Percentiles rank a stretch among this genome's conserved stretches.
Conservation (phyloP, 2,797 vertebrate genomes). For the Sebastiscus tertius region DNA sequence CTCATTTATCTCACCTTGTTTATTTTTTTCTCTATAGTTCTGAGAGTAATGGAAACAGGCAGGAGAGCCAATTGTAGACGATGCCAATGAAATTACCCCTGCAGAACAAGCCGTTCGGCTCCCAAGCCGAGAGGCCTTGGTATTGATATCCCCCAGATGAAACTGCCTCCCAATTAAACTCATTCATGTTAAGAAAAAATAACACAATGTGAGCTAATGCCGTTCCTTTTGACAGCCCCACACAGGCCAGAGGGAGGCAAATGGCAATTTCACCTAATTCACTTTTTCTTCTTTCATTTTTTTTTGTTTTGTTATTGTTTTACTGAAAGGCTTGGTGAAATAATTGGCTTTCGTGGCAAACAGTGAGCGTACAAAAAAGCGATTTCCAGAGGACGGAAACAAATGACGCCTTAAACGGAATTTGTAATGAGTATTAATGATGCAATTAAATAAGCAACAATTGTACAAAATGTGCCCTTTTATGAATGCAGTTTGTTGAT, state of each 20-base stretch:
- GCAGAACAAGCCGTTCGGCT: conserved; percentile 44
- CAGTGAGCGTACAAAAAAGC: conserved; percentile 25
- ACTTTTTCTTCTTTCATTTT: conserved; percentile 20
- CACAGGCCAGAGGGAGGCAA: conserved; percentile 35
- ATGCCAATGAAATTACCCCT: conserved; percentile 67
- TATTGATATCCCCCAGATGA: conserved; percentile 63
- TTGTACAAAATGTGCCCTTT: conserved; percentile 9
- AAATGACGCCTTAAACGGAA: conserved; percentile 7
- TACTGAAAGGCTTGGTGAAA: conserved; percentile 35
- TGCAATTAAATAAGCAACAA: conserved; percentile 32
- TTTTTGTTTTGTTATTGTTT: conserved; percentile 22
- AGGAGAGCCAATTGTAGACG: conserved; percentile 67
- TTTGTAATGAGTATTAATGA: conserved; percentile 43
- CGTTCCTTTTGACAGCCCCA: conserved; percentile 22
- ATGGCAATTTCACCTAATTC: conserved; percentile 54
- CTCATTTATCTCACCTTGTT: conserved; percentile 67
- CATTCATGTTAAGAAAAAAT: conserved; percentile 55
- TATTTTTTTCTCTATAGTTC: conserved; percentile 50
- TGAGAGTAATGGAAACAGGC: conserved; percentile 71
- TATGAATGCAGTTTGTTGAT: conserved; percentile 8
- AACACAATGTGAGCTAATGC: conserved; percentile 42
- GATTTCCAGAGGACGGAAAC: conserved; percentile 36
- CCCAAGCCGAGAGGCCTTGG: conserved; percentile 14
- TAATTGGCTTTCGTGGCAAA: conserved; percentile 60
- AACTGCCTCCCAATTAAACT: conserved; percentile 74